Evolutionary conservation across 2,888 invertebrate genomes (phyloP), one percentile per base, ranked within the genome.

Genomic region (Pristionchus mayeri): DNA sequence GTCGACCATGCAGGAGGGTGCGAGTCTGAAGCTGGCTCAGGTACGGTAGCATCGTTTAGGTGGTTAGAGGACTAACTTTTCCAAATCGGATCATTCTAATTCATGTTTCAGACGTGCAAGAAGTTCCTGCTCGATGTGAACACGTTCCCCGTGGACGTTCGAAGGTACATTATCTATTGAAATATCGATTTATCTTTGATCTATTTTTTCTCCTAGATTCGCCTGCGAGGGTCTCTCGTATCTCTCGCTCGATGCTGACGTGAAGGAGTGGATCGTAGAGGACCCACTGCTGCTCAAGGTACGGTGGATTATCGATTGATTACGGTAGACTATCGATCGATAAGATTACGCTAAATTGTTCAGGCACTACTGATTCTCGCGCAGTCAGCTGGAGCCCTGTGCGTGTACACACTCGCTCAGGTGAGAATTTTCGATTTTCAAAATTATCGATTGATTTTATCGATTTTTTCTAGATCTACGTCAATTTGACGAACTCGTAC

Each of bases 401-500:
- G 88, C 67, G 88, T 89, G 54, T 88, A 82, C 67, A 82, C 82
- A 3, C 82, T 82, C 11, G 82, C 80, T 18, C 50, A 75, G 75
- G 63, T 63, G 78, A 4, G 30, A 21, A 2, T 63, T 82, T 34
- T 37, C 57, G 18, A n/a, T n/a, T n/a, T n/a, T n/a, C n/a, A 11
- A 7, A 48, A 7, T 48, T 48, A 48, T 48, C 48, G 48, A 48
- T 48, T 48, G 48, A 16, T 48, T 48, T 11, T 48, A 44, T 44
- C 54, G 44, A 44, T 44, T 44, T 13, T 34, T 30, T 30, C 13
- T 98, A 0, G 97, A 97, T 98, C 21, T 95, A 99, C 88, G 98
- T 98, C 0, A 99, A 99, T 93, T 94, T 99, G 27, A 97, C 97
- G 92, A 99, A 99, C 94, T 97, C 97, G 3, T 98, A 98, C 93